Evolutionary conservation across 2,888 invertebrate genomes (phyloP).

Genomic region (Drosophila anomelani): DNA sequence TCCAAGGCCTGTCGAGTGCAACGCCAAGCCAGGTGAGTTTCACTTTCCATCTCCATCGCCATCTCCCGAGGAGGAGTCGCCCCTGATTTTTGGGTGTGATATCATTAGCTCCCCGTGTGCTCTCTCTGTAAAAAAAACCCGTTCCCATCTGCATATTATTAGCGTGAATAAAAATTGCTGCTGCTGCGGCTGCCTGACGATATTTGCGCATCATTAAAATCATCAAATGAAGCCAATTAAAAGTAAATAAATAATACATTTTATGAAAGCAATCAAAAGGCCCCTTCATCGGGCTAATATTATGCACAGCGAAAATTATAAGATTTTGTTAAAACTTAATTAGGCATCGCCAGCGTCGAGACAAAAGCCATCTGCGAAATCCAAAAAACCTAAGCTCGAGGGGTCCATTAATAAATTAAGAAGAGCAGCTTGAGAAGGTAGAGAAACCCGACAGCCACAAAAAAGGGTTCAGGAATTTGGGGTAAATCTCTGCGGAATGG

Average conservation of each 20-base stretch:
- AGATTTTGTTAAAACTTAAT: conserved; percentile 79
- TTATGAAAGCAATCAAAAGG: conserved; percentile 74
- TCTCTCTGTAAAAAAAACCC: conserved; percentile 48
- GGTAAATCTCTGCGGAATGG: conserved; percentile 38
- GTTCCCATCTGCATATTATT: conserved; percentile 72
- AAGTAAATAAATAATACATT: conserved; percentile 79
- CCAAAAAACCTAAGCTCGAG: conserved; percentile 38
- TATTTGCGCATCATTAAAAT: conserved; percentile 79
- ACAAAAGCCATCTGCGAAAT: conserved; percentile 42
- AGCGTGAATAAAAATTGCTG: conserved; percentile 71
- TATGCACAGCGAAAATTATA: conserved; percentile 72
- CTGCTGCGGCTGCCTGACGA: conserved; percentile 63
- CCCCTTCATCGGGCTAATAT: conserved; percentile 46
- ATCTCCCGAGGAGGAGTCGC: background rate
- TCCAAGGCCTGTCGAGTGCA: conserved; percentile 57
- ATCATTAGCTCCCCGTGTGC: conserved; percentile 72
- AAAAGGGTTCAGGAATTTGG: conserved; percentile 43
- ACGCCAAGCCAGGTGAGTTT: conserved; percentile 77
- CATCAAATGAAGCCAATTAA: conserved; percentile 81
- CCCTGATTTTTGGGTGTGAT: conserved; percentile 70
- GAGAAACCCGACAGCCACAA: conserved; percentile 21
- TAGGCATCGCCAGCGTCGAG: conserved; percentile 52
- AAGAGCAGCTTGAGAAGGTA: conserved; percentile 47
- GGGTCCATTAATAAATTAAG: conserved; percentile 76
- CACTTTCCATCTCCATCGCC: conserved; percentile 64